Conservation (phyloP, 2,797 vertebrate genomes). For the Arctocebus calabarensis region DNA sequence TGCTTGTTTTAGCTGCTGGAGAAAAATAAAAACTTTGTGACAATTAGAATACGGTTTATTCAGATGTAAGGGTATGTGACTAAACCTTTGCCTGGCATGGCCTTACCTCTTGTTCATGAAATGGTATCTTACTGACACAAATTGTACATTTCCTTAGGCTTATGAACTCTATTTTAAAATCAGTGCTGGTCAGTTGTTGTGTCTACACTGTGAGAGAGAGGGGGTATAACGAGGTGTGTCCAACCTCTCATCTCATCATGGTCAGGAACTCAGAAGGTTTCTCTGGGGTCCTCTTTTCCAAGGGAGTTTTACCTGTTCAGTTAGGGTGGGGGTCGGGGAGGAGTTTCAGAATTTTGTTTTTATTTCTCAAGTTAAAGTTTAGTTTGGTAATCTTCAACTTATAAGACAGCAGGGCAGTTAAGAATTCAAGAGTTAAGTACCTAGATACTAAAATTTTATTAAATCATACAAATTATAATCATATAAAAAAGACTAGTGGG, state of each 20-base stretch:
- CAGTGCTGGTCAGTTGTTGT: not conserved
- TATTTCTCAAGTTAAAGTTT: slow-evolving; percentile 47
- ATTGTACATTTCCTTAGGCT: not conserved
- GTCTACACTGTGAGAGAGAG: not conserved
- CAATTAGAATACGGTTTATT: not conserved
- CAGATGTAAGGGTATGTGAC: not conserved
- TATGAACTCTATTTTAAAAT: not conserved
- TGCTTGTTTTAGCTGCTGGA: not conserved
- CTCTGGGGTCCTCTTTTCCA: not conserved
- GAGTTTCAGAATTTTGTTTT: not conserved
- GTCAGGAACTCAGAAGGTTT: not conserved
- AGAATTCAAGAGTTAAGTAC: slow-evolving; percentile 27
- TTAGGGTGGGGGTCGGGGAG: not conserved
- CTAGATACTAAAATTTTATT: slow-evolving; percentile 45
- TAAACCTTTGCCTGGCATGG: not conserved
- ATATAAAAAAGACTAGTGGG: not conserved
- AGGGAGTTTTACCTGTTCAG: not conserved
- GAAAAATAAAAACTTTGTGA: not conserved
- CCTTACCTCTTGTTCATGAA: not conserved
- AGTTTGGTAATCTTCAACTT: slow-evolving; percentile 53
- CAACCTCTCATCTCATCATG: not conserved
- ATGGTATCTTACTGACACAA: not conserved
- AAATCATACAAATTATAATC: slow-evolving; percentile 47
- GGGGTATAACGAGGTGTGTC: not conserved
- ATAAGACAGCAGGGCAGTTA: not conserved